Evolutionary conservation across 1,140 invertebrate species (phyloP), one percentile per base, ranked within the genome.

Genomic region (Euura saliciscinereae): DNA sequence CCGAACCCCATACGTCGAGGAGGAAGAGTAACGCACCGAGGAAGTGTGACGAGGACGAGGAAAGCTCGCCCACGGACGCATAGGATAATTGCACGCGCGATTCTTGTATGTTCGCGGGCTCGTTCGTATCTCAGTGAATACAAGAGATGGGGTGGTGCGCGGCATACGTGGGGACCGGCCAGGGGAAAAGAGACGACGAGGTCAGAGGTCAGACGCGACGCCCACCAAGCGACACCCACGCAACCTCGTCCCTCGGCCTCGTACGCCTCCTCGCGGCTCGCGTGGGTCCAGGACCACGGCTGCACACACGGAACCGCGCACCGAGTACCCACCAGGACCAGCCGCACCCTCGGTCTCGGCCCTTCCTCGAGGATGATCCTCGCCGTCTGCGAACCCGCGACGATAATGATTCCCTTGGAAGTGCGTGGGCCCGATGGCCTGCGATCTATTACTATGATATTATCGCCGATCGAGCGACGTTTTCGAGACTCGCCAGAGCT

Each of bases 71-170:
- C 80, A 87, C 86, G 84, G 83, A 79, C 81, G 82, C 85, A 84
- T 85, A 86, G 85, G 84, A 87, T 87, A 86, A 87, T 87, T 87
- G 86, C 84, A 84, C 83, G 82, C 83, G 80, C 79, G 82, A 78
- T 81, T 84, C 81, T 80, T 78, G 72, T 74, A 45, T 67, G 59
- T 2, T 43, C 45, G 68, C 10, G 70, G 28, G 72, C 65, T 46
- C 65, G 71, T 70, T 73, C 72, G 81, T 79, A 83, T 84, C 81
- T 80, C 81, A 79, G 28, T 28, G 28, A 28, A 28, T 28, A 28
- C 28, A 1, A 28, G 28, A 28, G 28, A 28, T 28, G 28, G 28
- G 28, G 28, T 28, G 28, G 28, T 28, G 28, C 28, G 28, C 28
- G 28, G 28, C 71, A 69, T 69, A 73, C 71, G 73, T 69, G 69